phyloP scores from a whole-genome alignment of 2,113 vertebrate genomes.

The Mobula hypostoma region DNA sequence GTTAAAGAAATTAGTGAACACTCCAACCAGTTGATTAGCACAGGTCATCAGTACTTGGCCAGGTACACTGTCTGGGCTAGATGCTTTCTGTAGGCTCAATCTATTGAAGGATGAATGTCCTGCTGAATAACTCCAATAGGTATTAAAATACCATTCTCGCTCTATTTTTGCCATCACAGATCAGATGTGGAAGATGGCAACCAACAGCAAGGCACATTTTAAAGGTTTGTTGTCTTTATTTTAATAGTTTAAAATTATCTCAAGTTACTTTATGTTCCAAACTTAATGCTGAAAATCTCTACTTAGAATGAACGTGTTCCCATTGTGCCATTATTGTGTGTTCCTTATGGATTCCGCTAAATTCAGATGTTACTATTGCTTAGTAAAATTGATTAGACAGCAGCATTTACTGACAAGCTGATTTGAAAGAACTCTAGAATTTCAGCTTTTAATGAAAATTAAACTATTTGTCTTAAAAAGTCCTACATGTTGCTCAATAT shows the following conservation, averaged over 20 bases:
- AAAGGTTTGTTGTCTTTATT: not conserved
- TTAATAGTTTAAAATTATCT: not conserved
- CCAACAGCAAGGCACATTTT: not conserved
- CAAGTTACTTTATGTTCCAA: not conserved
- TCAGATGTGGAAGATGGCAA: not conserved
- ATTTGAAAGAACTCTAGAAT: not conserved
- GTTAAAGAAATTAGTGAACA: too few relatives aligned
- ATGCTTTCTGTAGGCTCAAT: too few relatives aligned
- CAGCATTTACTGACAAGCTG: not conserved
- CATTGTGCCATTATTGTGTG: not conserved
- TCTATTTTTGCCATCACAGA: not conserved
- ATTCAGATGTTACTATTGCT: not conserved
- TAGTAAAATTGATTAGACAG: not conserved
- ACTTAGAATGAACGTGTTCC: not conserved
- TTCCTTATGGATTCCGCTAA: not conserved
- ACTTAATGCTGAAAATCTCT: not conserved
- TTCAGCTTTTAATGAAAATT: not conserved
- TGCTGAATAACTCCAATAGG: not conserved
- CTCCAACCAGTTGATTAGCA: too few relatives aligned
- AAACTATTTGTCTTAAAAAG: not conserved
- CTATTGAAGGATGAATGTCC: too few relatives aligned
- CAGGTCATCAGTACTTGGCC: too few relatives aligned
- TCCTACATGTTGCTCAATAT: not conserved
- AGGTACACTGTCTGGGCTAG: too few relatives aligned
- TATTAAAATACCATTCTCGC: not conserved